Evolutionary conservation across 2,113 vertebrate species (phyloP).

Genomic region (Neogale vison): DNA sequence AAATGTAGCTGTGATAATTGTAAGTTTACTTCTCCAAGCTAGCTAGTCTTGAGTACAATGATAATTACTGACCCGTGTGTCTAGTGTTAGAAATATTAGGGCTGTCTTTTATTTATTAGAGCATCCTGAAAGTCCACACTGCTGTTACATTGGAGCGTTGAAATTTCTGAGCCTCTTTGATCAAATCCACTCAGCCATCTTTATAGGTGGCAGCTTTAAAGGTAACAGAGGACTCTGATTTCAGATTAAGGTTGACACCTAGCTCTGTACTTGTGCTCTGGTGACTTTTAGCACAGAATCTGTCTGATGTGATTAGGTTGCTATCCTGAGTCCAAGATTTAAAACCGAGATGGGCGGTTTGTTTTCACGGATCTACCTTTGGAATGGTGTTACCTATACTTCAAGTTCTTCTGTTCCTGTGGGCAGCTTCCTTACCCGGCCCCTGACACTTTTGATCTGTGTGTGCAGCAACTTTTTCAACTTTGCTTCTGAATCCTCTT

Average conservation of each 20-base stretch:
- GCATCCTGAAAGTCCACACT: conserved; percentile 26
- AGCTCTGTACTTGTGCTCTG: conserved; percentile 16
- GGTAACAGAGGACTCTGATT: conserved; percentile 28
- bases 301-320: conserved; percentile 22
- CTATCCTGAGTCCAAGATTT: background rate
- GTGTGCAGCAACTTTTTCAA: background rate
- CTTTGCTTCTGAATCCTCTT: conserved; percentile 42
- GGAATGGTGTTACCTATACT: background rate
- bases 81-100: conserved; percentile 52
- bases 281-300: background rate
- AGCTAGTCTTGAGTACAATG: background rate
- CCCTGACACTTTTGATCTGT: background rate
- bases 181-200: conserved; percentile 4
- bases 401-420: background rate
- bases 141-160: background rate
- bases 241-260: conserved; percentile 41
- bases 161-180: conserved; percentile 35
- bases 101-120: conserved; percentile 56
- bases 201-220: conserved; percentile 37
- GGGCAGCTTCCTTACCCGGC: background rate
- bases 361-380: conserved; percentile 22
- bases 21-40: background rate
- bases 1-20: background rate
- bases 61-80: conserved; percentile 32
- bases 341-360: background rate